Evolutionary conservation across 2,888 invertebrate genomes (phyloP), one percentile per base, ranked within the genome.

Genomic region (Hydrotaea cyrtoneurina): DNA sequence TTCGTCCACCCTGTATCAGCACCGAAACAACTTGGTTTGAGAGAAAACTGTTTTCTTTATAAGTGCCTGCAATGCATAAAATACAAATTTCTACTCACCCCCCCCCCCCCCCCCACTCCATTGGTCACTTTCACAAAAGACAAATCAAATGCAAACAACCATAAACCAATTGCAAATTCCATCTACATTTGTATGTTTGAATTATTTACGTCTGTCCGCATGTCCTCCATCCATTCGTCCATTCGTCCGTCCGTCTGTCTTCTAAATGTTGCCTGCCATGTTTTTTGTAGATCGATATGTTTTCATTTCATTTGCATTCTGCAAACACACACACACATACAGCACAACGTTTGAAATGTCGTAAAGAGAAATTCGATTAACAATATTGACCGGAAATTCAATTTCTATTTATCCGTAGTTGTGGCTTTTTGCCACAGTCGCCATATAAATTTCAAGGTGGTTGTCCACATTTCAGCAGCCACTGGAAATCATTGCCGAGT

Each of bases 361-460:
- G 0, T 74, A 82, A 59, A 11, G 59, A 59, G 69, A 77, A 77
- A 80, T 83, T 83, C 73, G 62, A 78, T 80, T 74, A 80, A 43
- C 59, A 62, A 62, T 62, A 75, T 80, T 74, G 19, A 80, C 50
- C 36, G 77, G 80, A 83, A 80, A 83, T 80, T 74, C 62, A 78
- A 74, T 80, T 83, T 80, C 55, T 36, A 2, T 64, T 26, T 23
- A 31, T 39, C 39, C 53, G 50, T 50, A 23, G n/a, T 50, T 71
- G 71, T 50, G 71, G 71, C 53, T 71, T 71, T 71, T 53, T 1
- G 31, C 3, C 26, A 15, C 15, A 15, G 11, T 26, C 3, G 15
- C 26, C 36, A 64, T 0, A 71, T 71, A 26, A 53, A 53, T 53
- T 53, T 71, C 71, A 46, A 69, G 46, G 23, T 64, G 64, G 64